Evolutionary conservation across 2,888 invertebrate genomes (phyloP).

Genomic region (Thyatira batis): DNA sequence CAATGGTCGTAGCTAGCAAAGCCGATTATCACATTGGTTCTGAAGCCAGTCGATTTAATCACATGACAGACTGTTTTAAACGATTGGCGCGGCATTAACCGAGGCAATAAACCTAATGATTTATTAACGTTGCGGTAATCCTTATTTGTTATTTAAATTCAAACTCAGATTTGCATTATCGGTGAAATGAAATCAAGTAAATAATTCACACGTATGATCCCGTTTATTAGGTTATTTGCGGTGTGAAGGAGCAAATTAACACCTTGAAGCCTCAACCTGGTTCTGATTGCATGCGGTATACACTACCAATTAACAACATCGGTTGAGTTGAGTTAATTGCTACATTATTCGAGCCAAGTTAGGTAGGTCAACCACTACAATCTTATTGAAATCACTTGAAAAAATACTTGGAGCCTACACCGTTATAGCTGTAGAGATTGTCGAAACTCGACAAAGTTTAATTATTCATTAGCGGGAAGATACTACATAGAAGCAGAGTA

Average conservation of each 20-base stretch:
- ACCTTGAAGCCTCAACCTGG: neutral
- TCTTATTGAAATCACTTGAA: too few relatives aligned
- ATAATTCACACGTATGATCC: neutral
- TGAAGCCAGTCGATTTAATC: neutral
- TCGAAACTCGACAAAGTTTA: neutral
- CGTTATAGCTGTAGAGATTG: neutral
- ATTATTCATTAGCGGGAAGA: neutral
- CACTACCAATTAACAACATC: neutral
- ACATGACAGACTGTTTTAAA: neutral
- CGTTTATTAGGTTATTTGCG: neutral
- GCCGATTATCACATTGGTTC: neutral
- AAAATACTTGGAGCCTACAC: too few relatives aligned
- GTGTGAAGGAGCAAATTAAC: neutral
- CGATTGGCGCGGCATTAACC: neutral
- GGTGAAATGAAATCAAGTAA: slow-evolving; percentile 1
- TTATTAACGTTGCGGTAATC: slow-evolving; percentile 1
- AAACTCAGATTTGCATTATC: neutral
- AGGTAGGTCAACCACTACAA: too few relatives aligned
- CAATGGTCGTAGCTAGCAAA: neutral
- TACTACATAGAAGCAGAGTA: neutral
- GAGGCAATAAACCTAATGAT: neutral
- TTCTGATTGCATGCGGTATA: neutral
- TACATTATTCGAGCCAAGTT: neutral
- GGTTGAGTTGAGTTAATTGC: neutral
- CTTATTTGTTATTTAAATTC: slow-evolving; percentile 5